A percentile compares a stretch with the other conserved stretches of the same genome.
Evolutionary conservation across 2,888 invertebrate species (phyloP).

Genomic region (Parnassius orleans): DNA sequence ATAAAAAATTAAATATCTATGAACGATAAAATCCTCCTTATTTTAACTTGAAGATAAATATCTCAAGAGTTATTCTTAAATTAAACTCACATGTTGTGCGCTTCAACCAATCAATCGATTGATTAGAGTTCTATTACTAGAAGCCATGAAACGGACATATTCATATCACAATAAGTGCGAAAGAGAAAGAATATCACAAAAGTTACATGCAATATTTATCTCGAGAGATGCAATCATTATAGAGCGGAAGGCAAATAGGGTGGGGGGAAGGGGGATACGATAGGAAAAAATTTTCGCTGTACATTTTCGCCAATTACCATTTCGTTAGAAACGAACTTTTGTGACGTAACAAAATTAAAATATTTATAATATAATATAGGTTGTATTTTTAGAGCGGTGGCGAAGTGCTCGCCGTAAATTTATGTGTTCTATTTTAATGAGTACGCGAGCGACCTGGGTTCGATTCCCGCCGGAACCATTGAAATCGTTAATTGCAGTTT

Average conservation of each 20-base stretch:
- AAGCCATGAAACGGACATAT: conserved; percentile 34
- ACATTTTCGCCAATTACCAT: conserved; percentile 12
- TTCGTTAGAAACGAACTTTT: neutral
- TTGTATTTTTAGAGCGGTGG: no score
- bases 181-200: conserved; percentile 29
- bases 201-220: conserved; percentile 13
- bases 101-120: conserved; percentile 43
- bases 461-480: no score
- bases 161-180: conserved; percentile 32
- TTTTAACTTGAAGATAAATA: neutral
- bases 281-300: neutral
- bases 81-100: conserved; percentile 19
- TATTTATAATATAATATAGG: no score
- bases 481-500: no score
- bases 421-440: no score
- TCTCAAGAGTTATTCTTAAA: conserved; percentile 33
- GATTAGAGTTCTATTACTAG: conserved; percentile 40
- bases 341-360: no score
- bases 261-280: neutral
- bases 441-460: no score
- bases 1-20: no score
- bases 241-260: conserved; percentile 14
- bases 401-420: no score
- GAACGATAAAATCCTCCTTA: no score
- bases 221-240: conserved; percentile 27